Percentiles rank a stretch among this genome's conserved stretches.
Evolutionary conservation across 53 echinoderm and acorn worm genomes (phyloP).

Genomic region (Stichopus horrens): DNA sequence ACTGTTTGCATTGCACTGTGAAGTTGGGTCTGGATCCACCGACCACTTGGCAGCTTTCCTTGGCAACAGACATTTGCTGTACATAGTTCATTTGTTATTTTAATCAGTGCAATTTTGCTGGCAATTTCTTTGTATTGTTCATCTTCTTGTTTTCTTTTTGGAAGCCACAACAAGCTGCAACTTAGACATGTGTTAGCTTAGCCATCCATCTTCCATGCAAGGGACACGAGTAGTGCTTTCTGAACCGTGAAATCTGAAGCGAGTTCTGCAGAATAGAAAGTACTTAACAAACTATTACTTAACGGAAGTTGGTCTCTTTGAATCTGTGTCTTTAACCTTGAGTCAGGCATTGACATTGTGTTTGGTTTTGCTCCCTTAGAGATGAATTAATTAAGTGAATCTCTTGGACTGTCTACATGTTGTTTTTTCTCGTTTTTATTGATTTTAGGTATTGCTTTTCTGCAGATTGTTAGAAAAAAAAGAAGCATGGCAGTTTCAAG

Average conservation of each 20-base stretch:
- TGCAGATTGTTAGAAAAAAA: no score
- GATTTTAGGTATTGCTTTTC: no score
- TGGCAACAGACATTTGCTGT: neutral
- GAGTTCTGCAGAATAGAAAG: neutral
- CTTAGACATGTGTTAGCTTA: neutral
- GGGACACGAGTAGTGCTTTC: neutral
- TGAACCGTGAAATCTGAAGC: neutral
- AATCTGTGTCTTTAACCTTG: neutral
- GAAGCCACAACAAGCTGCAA: neutral
- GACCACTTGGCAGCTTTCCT: no score
- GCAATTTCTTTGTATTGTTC: neutral
- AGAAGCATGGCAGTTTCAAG: no score
- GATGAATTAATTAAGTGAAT: neutral
- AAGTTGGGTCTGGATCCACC: no score
- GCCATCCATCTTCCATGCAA: neutral
- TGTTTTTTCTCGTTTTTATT: no score
- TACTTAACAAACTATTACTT: neutral
- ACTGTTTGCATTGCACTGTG: no score
- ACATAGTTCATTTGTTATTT: neutral
- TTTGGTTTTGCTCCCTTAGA: neutral
- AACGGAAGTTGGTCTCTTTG: slow-evolving; percentile 8
- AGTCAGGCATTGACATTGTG: neutral
- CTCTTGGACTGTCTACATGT: neutral
- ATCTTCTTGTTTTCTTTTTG: neutral
- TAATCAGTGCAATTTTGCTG: no score